Base-by-base conservation (phyloP, 2,797 vertebrate species). In the Okamejei kenojei region DNA sequence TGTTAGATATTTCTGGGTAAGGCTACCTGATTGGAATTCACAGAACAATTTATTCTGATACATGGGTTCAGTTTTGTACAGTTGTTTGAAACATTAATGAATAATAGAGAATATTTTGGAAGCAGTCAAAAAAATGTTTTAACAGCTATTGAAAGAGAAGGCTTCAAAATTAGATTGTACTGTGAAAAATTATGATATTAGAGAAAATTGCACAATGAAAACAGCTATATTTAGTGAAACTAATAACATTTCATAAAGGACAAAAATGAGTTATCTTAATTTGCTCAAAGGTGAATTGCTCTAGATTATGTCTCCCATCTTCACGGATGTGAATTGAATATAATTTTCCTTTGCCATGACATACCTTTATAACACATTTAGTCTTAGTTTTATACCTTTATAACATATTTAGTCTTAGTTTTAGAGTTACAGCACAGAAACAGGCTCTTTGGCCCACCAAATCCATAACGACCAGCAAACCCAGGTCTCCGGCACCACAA, bases 281-380 rank as follows among this genome's bases (percentile, higher is more conserved):
- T 95, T 96, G 96, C 96, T 96, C 95, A 95, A 94, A 96, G 94
- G 95, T 95, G 94, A 94, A 94, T 80, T 93, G 93, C 71, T 94
- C 71, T 93, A 76, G 10, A 92, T 76, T 76, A 92, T 73, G 45
- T 74, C 90, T 92, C 4, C 71, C 71, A 92, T n/a, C 71, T 92
- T 29, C 26, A 21, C 68, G 29, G 58, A 91, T 54, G 4, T 92
- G 35, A 73, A 68, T 38, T 73, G 7, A 90, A 73, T 90, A 29
- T 71, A 35, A 68, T 26, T 45, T 84, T n/a, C 23, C 45, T 73
- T 90, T 90, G 35, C 68, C 65, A 38, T 45, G 68, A 73, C 17
- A 32, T n/a, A 32, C 11, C 35, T 73, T 38, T 73, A 71, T 71
- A 90, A 73, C 19, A 32, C 4, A 26, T n/a, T n/a, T n/a, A n/a